A percentile compares a stretch with the other conserved stretches of the same genome.
phyloP scores from a whole-genome alignment of 2,797 vertebrate genomes.

The Diplodus sargus region DNA sequence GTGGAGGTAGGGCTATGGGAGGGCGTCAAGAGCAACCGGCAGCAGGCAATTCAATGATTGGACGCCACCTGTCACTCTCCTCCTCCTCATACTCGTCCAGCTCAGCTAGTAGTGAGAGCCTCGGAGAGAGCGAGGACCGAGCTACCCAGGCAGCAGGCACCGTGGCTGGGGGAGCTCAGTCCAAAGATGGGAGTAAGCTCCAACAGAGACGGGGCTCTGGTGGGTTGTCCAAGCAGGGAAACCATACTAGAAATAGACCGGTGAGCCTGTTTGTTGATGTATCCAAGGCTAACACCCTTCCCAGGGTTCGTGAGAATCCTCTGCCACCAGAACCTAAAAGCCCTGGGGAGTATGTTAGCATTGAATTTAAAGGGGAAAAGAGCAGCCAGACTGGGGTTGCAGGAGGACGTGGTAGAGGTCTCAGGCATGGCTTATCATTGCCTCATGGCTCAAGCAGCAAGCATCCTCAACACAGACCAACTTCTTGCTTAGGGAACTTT shows the following conservation, averaged over 20 bases:
- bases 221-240: constrained; percentile 74
- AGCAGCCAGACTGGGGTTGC: constrained; percentile 38
- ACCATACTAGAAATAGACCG: constrained; percentile 73
- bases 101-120: constrained; percentile 88
- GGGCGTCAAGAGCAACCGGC: constrained; percentile 71
- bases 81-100: constrained; percentile 87
- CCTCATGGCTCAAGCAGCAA: constrained; percentile 67
- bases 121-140: constrained; percentile 84
- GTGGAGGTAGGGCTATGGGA: constrained; percentile 57
- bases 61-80: constrained; percentile 81
- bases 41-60: constrained; percentile 54
- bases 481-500: constrained; percentile 81
- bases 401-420: constrained; percentile 58
- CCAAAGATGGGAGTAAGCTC: constrained; percentile 71
- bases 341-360: constrained; percentile 87
- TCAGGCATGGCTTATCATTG: constrained; percentile 71
- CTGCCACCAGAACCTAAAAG: constrained; percentile 85
- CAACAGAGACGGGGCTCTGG: constrained; percentile 69
- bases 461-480: constrained; percentile 72
- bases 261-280: constrained; percentile 87
- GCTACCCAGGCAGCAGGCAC: constrained; percentile 28
- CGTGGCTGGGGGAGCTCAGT: constrained; percentile 51
- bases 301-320: constrained; percentile 85
- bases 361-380: constrained; percentile 82
- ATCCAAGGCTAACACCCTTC: constrained; percentile 87